phyloP scores from a whole-genome alignment of 2,797 vertebrate genomes.

The Rhincodon typus region DNA sequence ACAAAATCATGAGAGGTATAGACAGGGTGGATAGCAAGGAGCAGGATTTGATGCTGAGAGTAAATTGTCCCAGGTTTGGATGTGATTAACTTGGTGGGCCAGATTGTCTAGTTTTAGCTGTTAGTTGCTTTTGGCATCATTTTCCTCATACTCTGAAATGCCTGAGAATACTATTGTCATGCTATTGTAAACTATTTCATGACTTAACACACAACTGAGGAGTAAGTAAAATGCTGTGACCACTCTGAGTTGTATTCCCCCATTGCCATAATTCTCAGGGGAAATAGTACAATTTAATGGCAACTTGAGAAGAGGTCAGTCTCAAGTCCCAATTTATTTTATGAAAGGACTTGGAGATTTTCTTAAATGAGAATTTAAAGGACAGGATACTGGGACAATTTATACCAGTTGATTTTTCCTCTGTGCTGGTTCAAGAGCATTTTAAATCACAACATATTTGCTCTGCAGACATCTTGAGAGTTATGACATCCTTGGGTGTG shows the following conservation, averaged over 20 bases:
- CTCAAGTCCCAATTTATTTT: not conserved
- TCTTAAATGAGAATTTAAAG: not conserved
- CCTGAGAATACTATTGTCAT: not conserved
- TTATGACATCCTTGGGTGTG: not conserved
- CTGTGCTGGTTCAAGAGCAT: not conserved
- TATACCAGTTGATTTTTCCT: not conserved
- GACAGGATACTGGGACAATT: not conserved
- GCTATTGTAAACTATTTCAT: not conserved
- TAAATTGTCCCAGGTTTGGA: not conserved
- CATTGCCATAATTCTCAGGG: not conserved
- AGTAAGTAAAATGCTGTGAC: not conserved
- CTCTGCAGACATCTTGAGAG: not conserved
- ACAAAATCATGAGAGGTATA: too few species aligned
- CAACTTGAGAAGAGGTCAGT: not conserved
- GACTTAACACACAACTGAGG: not conserved
- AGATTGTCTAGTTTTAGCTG: not conserved
- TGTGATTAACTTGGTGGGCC: not conserved
- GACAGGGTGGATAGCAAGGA: not conserved
- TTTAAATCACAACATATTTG: not conserved
- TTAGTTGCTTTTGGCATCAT: not conserved
- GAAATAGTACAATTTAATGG: not conserved
- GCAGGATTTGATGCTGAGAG: not conserved
- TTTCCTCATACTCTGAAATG: not conserved
- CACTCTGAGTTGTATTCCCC: not conserved
- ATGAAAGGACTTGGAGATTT: not conserved